These are phyloP conservation scores for Diacarnus erythraeanus DNA, from an alignment of 37 sponge, comb jelly and placozoan genomes.

Conservation along the genomic window DNA sequence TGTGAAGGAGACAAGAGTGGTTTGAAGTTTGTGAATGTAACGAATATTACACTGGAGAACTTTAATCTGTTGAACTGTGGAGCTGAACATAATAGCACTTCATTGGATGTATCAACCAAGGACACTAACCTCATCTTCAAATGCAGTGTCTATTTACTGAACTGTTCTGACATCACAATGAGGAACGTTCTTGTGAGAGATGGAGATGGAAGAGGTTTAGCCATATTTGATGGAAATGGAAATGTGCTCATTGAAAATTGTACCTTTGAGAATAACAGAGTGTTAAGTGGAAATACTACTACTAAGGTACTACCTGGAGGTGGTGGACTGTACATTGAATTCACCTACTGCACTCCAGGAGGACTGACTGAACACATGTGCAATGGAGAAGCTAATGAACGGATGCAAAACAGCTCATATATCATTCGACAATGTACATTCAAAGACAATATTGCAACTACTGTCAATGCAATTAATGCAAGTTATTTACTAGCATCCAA, in stretches of 20 bases:
- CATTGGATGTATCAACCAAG: neutral
- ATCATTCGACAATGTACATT: constrained; percentile 2
- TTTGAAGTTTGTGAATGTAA: neutral
- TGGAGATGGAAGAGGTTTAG: neutral
- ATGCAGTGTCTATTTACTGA: neutral
- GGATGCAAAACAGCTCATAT: neutral
- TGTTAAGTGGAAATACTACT: neutral
- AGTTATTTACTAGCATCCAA: neutral
- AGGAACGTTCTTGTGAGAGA: neutral
- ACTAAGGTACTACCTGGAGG: no score
- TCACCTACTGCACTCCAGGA: neutral
- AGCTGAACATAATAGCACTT: neutral
- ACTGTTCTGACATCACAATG: neutral
- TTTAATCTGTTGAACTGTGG: neutral
- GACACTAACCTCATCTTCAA: neutral
- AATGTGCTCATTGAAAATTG: neutral
- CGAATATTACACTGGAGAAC: neutral
- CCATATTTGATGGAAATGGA: neutral
- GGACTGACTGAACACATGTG: neutral
- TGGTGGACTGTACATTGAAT: constrained; percentile 20
- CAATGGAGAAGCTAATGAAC: neutral
- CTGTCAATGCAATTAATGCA: neutral
- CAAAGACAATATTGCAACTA: neutral
- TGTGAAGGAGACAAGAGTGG: neutral
- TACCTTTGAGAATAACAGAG: neutral